Evolutionary conservation across 2,888 invertebrate genomes (phyloP).

Genomic region (Protonemura montana): DNA sequence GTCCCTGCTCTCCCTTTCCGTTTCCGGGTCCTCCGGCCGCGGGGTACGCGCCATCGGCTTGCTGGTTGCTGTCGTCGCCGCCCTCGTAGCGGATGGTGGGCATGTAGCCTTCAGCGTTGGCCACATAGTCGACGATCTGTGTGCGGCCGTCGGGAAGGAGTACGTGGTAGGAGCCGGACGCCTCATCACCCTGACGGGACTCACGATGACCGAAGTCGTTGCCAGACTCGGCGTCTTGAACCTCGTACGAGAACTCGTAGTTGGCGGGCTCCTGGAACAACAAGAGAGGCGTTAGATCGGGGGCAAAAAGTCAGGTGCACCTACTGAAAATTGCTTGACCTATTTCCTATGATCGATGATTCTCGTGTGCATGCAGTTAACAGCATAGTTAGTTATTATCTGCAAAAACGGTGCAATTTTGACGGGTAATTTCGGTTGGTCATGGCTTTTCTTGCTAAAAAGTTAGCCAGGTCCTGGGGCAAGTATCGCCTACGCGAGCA

Average conservation of each 20-base stretch:
- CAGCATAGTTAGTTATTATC: no score
- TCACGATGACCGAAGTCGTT: slow-evolving; percentile 60
- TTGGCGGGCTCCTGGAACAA: slow-evolving; percentile 54
- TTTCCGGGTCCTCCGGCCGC: slow-evolving; percentile 27
- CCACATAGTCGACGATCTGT: slow-evolving; percentile 74
- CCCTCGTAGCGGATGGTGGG: slow-evolving; percentile 72
- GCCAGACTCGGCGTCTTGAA: slow-evolving; percentile 56
- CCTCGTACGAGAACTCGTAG: slow-evolving; percentile 58
- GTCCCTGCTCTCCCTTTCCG: slow-evolving; percentile 35
- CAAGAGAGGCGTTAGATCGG: not conserved
- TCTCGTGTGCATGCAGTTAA: no score
- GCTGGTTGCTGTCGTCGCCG: slow-evolving; percentile 29
- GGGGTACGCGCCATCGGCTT: slow-evolving; percentile 8
- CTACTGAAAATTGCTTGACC: no score
- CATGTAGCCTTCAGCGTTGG: slow-evolving; percentile 72
- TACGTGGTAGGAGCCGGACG: slow-evolving; percentile 59
- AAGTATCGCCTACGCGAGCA: no score
- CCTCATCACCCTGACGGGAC: slow-evolving; percentile 57
- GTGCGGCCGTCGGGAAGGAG: slow-evolving; percentile 58
- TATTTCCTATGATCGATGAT: no score
- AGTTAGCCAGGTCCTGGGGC: no score
- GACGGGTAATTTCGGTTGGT: no score
- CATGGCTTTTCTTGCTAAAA: no score
- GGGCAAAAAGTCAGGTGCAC: no score
- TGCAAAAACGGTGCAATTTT: no score